Evolutionary conservation across 1,140 invertebrate genomes (phyloP).

Genomic region (Sarcophaga peregrina): DNA sequence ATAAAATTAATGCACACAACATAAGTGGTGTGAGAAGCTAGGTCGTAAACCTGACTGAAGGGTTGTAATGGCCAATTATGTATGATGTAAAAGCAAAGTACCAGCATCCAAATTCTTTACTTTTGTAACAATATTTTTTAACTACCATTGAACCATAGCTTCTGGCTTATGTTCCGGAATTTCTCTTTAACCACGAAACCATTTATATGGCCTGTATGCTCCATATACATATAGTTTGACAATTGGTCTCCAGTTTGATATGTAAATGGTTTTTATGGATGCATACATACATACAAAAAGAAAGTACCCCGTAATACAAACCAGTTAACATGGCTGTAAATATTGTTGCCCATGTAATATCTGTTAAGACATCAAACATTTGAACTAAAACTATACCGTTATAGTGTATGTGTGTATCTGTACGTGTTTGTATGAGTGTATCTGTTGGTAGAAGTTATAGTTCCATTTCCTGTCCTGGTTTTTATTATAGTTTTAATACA

Average conservation of each 20-base stretch:
- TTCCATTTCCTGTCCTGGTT: background rate
- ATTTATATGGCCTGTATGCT: too few species aligned
- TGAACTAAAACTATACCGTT: background rate
- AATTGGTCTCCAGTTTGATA: background rate
- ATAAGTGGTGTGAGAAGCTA: too few species aligned
- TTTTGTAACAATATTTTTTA: too few species aligned
- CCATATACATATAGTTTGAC: background rate
- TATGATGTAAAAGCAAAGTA: too few species aligned
- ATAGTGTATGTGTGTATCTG: background rate
- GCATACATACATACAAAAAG: background rate
- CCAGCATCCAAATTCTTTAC: too few species aligned
- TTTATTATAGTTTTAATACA: constrained; percentile 37
- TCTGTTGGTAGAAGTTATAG: background rate
- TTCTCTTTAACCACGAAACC: too few species aligned
- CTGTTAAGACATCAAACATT: background rate
- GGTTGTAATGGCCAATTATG: too few species aligned
- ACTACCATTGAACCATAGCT: too few species aligned
- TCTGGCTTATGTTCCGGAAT: too few species aligned
- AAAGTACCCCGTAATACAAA: background rate
- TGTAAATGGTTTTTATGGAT: background rate
- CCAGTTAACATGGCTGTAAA: background rate
- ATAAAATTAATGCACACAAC: too few species aligned
- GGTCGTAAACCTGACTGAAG: too few species aligned
- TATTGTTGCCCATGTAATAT: constrained; percentile 1
- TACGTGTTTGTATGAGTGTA: background rate